phyloP scores from a whole-genome alignment of 2,888 invertebrate species.

The Hylaea fasciaria region DNA sequence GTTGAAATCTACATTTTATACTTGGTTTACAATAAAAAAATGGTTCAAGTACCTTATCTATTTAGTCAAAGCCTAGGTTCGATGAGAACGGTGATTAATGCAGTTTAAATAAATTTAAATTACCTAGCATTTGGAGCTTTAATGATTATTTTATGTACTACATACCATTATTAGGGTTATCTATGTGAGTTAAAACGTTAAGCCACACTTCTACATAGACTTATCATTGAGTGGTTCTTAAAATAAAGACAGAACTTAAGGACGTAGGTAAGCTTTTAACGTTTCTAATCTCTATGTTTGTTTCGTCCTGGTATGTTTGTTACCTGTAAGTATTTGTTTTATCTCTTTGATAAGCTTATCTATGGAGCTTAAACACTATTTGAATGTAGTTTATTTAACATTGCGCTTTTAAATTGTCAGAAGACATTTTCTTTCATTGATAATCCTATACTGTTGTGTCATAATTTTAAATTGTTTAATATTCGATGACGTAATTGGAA shows the following conservation, averaged over 20 bases:
- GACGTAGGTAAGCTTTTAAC: constrained; percentile 20
- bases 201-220: constrained; percentile 1
- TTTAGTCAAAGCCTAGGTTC: too few species aligned
- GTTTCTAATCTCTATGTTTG: constrained; percentile 11
- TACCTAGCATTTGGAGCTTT: too few species aligned
- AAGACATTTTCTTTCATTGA: background rate
- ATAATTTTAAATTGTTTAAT: too few species aligned
- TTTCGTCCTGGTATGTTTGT: constrained; percentile 17
- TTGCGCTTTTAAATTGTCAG: background rate
- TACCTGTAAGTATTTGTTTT: constrained; percentile 22
- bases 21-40: too few species aligned
- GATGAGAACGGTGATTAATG: too few species aligned
- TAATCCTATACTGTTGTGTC: background rate
- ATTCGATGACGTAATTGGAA: too few species aligned
- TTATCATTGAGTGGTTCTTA: constrained; percentile 32
- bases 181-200: constrained; percentile 20
- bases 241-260: constrained; percentile 24
- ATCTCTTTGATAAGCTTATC: constrained; percentile 27
- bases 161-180: background rate
- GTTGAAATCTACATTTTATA: too few species aligned
- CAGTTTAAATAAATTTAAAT: too few species aligned
- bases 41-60: too few species aligned
- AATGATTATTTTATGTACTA: background rate
- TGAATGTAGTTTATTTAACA: constrained; percentile 9
- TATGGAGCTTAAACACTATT: constrained; percentile 1